Conservation (phyloP, 2,113 vertebrate genomes). For the Geothlypis trichas region DNA sequence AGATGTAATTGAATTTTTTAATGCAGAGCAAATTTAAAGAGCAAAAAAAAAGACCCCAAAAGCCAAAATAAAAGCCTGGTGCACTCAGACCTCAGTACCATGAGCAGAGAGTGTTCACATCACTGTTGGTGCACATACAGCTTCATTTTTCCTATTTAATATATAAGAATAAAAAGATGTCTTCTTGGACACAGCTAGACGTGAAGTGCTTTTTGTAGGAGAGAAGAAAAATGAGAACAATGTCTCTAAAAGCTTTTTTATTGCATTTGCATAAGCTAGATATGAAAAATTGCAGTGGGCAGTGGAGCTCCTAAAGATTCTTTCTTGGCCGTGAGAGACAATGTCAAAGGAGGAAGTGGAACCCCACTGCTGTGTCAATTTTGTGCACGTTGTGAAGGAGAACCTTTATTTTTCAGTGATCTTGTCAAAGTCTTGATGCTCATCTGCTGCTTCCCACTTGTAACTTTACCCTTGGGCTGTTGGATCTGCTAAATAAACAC, state of each 20-base stretch:
- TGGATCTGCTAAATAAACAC: background rate
- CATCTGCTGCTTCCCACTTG: background rate
- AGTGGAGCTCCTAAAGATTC: background rate
- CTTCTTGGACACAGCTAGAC: background rate
- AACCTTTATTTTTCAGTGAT: background rate
- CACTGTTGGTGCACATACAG: background rate
- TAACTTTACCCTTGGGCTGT: background rate
- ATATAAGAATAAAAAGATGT: background rate
- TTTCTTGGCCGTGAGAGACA: background rate
- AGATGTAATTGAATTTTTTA: background rate
- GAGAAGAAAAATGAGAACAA: background rate
- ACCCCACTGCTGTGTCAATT: background rate
- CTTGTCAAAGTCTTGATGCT: background rate
- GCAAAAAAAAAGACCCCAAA: background rate
- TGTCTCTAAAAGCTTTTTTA: background rate
- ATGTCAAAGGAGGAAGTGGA: background rate
- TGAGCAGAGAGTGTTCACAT: background rate
- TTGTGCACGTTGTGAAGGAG: background rate
- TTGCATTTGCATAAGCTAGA: background rate
- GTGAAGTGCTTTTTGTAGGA: background rate
- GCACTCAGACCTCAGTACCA: background rate
- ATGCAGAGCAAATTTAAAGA: background rate
- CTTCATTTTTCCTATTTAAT: background rate
- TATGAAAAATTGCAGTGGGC: background rate
- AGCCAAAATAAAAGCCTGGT: rapidly evolving